phyloP scores from a whole-genome alignment of 2,888 invertebrate genomes.

The Boloria selene region DNA sequence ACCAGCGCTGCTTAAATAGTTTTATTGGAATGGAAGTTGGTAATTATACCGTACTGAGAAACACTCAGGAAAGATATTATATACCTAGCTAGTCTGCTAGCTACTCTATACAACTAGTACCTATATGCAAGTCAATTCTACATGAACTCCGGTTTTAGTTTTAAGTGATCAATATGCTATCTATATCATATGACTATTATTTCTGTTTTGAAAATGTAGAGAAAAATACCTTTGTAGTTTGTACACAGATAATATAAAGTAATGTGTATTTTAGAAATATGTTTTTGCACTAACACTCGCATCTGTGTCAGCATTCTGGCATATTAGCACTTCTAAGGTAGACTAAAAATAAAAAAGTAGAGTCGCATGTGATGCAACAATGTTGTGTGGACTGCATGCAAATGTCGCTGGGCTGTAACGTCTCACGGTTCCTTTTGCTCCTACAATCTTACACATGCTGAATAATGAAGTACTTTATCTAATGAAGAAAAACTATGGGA shows the following conservation, averaged over 20 bases:
- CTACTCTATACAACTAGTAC: background rate
- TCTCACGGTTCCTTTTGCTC: constrained; percentile 31
- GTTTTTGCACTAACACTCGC: constrained; percentile 19
- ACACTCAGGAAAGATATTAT: constrained; percentile 16
- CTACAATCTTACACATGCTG: constrained; percentile 28
- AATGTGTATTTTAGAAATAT: background rate
- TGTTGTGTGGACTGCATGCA: constrained; percentile 29
- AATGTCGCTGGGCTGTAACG: constrained; percentile 31
- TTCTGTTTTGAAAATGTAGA: too few species aligned
- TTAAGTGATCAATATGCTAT: background rate
- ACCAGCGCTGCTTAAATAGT: constrained; percentile 29
- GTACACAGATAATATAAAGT: too few species aligned
- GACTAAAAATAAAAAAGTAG: constrained; percentile 20
- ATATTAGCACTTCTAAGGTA: constrained; percentile 31
- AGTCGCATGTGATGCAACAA: constrained; percentile 29
- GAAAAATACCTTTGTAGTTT: too few species aligned
- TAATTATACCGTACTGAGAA: constrained; percentile 30
- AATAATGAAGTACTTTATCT: constrained; percentile 27
- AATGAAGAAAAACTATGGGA: constrained; percentile 2
- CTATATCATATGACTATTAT: too few species aligned
- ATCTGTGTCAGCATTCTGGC: constrained; percentile 22
- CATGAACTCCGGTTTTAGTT: background rate
- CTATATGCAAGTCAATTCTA: background rate
- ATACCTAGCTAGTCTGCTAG: background rate
- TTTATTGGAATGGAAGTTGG: constrained; percentile 35